A percentile compares a stretch with the other conserved stretches of the same genome.
Conservation (phyloP, 2,888 invertebrate species). For the Dimorphilus gyrociliatus region DNA sequence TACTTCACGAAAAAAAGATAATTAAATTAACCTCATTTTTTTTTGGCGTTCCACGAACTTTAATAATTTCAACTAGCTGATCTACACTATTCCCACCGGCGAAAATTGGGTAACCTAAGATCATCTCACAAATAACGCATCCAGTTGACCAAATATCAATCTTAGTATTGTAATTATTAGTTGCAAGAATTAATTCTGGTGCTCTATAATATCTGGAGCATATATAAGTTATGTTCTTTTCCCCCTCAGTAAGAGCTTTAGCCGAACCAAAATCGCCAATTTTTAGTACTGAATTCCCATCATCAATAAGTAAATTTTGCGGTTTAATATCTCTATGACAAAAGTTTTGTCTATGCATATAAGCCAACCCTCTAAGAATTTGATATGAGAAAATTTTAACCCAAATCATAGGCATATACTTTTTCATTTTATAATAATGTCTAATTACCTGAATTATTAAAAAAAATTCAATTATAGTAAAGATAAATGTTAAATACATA, state of each 20-base stretch:
- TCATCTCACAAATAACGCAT: slow-evolving; percentile 8
- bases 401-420: not conserved
- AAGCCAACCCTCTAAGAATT: not conserved
- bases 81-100: slow-evolving; percentile 6
- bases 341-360: not conserved
- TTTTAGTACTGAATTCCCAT: not conserved
- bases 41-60: slow-evolving; percentile 8
- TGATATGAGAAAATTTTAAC: slow-evolving; percentile 1
- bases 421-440: not conserved
- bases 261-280: slow-evolving; percentile 2
- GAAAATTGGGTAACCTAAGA: slow-evolving; percentile 5
- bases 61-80: slow-evolving; percentile 8
- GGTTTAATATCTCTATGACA: slow-evolving; percentile 2
- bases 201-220: slow-evolving; percentile 1
- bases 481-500: too few species aligned
- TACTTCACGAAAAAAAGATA: too few species aligned
- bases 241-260: not conserved
- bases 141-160: slow-evolving; percentile 8
- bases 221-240: slow-evolving; percentile 1
- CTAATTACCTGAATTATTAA: not conserved
- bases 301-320: not conserved
- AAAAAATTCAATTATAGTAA: too few species aligned
- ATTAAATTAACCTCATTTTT: too few species aligned
- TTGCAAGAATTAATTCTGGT: slow-evolving; percentile 2
- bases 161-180: not conserved